Evolutionary conservation across 1,140 invertebrate genomes (phyloP), one percentile per base, ranked within the genome.

Genomic region (Polyergus mexicanus): DNA sequence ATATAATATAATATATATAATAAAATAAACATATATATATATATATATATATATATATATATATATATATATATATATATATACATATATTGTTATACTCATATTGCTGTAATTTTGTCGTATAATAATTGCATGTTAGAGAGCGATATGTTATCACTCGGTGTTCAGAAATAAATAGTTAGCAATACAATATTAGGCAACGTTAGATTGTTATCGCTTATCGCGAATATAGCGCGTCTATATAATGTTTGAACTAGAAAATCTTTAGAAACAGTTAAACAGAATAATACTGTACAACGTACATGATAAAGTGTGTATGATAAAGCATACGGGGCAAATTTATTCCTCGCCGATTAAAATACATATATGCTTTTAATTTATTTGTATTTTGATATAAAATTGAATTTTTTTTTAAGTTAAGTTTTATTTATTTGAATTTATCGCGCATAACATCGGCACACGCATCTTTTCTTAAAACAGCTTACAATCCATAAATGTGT

Each of bases 131-230:
- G n/a, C 2, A 6, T 7, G 3, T 75, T 65, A 47, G 4, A 51
- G 7, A 44, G 13, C 10, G 75, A 38, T 25, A 38, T 25, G 19
- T 35, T 19, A 19, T 78, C 69, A 44, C 41, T 44, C 8, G 1
- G 7, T 2, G 58, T 58, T 71, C n/a, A 19, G 8, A 38, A n/a
- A 28, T 28, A 28, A 28, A 28, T 28, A 28, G n/a, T 54, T 8
- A 51, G 41, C 32, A 69, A 32, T 25, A 32, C 32, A 32, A 51
- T 51, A 0, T 51, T 51, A 19, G 16, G 10, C 41, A 72, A 44
- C 41, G 35, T 41, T 25, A 28, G 19, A 32, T 56, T 74, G 28
- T 56, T 74, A 22, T 74, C 72, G 35, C 22, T 76, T 76, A 76
- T 41, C 35, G 16, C 16, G 38, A 62, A 16, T 19, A 22, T 25